These are phyloP conservation scores for Rhabdomys pumilio DNA, from an alignment of 2,797 vertebrate species.

Conservation along the genomic window DNA sequence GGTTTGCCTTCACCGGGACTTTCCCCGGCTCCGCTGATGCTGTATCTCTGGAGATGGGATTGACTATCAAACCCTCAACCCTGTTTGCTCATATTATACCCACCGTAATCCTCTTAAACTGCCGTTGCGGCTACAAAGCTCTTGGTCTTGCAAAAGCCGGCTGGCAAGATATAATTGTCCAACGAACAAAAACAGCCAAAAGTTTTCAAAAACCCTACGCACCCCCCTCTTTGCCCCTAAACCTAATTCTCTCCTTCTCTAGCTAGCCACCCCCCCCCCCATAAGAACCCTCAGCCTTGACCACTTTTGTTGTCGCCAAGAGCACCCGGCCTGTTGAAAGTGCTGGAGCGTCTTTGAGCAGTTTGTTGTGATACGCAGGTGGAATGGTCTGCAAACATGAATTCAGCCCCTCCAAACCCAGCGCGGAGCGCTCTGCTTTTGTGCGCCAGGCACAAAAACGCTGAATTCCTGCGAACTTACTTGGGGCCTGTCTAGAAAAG, in stretches of 20 bases:
- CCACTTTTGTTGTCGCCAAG: constrained; percentile 81
- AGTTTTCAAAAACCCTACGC: constrained; percentile 72
- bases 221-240: neutral
- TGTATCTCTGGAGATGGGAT: constrained; percentile 77
- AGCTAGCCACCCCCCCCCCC: constrained; percentile 21
- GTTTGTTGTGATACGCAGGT: constrained; percentile 94
- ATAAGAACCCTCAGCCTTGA: constrained; percentile 73
- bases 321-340: constrained; percentile 81
- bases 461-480: constrained; percentile 96
- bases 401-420: constrained; percentile 90
- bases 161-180: constrained; percentile 85
- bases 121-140: constrained; percentile 80
- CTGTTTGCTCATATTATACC: constrained; percentile 84
- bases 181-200: constrained; percentile 82
- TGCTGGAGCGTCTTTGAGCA: constrained; percentile 86
- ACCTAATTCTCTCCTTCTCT: constrained; percentile 82
- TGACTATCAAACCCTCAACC: constrained; percentile 77
- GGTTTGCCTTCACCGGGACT: constrained; percentile 6
- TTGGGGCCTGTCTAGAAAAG: constrained; percentile 88
- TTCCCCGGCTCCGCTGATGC: constrained; percentile 9
- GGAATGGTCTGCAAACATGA: constrained; percentile 94
- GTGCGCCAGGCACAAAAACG: constrained; percentile 90
- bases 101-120: constrained; percentile 84
- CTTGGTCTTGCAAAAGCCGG: constrained; percentile 80
- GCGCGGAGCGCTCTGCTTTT: constrained; percentile 88